Evolutionary conservation across 2,113 vertebrate species (phyloP).

Genomic region (Prionailurus bengalensis): DNA sequence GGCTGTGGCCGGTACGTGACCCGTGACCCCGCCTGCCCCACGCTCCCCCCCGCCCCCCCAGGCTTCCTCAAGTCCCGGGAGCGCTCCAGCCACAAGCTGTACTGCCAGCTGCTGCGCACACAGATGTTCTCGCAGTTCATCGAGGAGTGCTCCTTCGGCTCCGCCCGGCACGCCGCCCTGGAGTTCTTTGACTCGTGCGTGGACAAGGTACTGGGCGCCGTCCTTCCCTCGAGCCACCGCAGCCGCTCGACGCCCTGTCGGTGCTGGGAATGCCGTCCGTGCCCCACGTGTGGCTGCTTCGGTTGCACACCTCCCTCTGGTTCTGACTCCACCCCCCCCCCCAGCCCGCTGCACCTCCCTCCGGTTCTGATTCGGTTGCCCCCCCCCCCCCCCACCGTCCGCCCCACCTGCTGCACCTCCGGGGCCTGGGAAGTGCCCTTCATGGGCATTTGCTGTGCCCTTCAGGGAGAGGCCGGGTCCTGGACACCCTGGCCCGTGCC

Average conservation of each 20-base stretch:
- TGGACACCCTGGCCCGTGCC: neutral
- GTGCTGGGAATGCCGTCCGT: neutral
- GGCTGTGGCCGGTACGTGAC: too few relatives aligned
- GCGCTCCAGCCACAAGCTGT: conserved; percentile 94
- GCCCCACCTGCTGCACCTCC: too few relatives aligned
- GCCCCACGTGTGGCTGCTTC: too few relatives aligned
- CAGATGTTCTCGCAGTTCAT: conserved; percentile 99
- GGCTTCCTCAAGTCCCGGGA: conserved; percentile 96
- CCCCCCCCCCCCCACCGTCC: too few relatives aligned
- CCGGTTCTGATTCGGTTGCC: too few relatives aligned
- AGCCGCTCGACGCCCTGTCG: neutral
- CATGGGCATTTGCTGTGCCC: too few relatives aligned
- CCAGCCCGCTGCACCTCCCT: too few relatives aligned
- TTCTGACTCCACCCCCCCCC: too few relatives aligned
- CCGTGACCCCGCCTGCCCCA: too few relatives aligned
- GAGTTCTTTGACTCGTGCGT: conserved; percentile 97
- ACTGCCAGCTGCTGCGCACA: conserved; percentile 92
- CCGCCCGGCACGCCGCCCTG: conserved; percentile 92
- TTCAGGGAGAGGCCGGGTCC: too few relatives aligned
- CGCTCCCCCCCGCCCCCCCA: conserved; percentile 49
- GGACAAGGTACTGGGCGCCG: conserved; percentile 89
- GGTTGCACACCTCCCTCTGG: too few relatives aligned
- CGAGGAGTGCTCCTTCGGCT: conserved; percentile 97
- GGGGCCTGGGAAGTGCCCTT: too few relatives aligned
- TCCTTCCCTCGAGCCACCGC: neutral